phyloP scores from a whole-genome alignment of 2,888 invertebrate genomes.

The Nysson spinosus region DNA sequence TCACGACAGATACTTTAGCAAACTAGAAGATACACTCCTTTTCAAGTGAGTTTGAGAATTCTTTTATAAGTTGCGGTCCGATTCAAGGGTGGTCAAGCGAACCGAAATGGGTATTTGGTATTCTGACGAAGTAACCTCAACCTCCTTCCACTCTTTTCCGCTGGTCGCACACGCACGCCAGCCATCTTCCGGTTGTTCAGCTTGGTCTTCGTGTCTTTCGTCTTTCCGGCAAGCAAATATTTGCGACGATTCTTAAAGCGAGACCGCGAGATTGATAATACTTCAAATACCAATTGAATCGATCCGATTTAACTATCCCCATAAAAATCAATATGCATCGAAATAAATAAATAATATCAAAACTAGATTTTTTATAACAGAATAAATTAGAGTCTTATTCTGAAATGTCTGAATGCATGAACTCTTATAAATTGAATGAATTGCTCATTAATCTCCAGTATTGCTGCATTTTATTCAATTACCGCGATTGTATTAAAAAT shows the following conservation, averaged over 20 bases:
- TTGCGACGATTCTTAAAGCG: slow-evolving; percentile 54
- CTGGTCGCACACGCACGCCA: slow-evolving; percentile 65
- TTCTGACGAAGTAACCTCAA: slow-evolving; percentile 65
- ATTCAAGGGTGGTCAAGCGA: slow-evolving; percentile 67
- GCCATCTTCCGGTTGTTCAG: slow-evolving; percentile 66
- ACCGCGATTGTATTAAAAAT: too few species aligned
- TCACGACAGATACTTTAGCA: slow-evolving; percentile 15
- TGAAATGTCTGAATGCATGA: too few species aligned
- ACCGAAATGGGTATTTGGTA: slow-evolving; percentile 70
- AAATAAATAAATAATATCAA: too few species aligned
- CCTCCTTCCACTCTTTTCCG: slow-evolving; percentile 63
- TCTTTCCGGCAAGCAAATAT: slow-evolving; percentile 70
- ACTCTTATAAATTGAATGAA: too few species aligned
- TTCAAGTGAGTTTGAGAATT: slow-evolving; percentile 55
- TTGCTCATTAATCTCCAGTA: too few species aligned
- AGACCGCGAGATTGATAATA: slow-evolving; percentile 35
- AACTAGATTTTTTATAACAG: too few species aligned
- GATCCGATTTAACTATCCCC: not conserved
- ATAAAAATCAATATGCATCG: too few species aligned
- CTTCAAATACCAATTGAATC: slow-evolving; percentile 16
- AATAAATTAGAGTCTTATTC: too few species aligned
- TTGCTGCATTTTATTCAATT: too few species aligned
- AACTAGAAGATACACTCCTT: slow-evolving; percentile 15
- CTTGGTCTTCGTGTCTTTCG: slow-evolving; percentile 63
- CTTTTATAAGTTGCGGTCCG: slow-evolving; percentile 60